Evolutionary conservation across 1,140 invertebrate species (phyloP).

Genomic region (Epicauta chinensis): DNA sequence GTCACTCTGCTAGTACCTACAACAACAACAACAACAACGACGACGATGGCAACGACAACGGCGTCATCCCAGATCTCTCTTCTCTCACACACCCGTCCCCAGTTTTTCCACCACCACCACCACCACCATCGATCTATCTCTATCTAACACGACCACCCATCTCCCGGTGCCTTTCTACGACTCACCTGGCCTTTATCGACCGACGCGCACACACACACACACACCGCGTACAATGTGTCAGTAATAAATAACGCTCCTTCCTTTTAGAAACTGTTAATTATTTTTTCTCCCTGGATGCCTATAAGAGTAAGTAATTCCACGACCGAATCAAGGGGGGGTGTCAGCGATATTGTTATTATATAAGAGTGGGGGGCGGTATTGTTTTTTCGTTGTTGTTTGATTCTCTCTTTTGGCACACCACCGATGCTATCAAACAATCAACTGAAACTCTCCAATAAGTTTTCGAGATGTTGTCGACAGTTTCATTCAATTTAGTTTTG

Average conservation of each 20-base stretch:
- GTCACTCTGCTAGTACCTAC: not conserved
- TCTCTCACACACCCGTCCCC: not conserved
- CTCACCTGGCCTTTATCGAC: constrained; percentile 28
- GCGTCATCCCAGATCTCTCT: constrained; percentile 6
- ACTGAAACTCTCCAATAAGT: too few relatives aligned
- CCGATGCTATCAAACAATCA: too few relatives aligned
- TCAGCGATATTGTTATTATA: too few relatives aligned
- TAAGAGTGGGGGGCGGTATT: too few relatives aligned
- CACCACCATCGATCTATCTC: too few relatives aligned
- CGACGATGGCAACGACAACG: not conserved
- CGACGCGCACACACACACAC: constrained; percentile 8
- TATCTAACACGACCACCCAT: constrained; percentile 1
- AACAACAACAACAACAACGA: too few relatives aligned
- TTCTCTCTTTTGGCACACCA: too few relatives aligned
- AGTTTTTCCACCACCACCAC: not conserved
- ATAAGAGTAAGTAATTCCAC: constrained; percentile 22
- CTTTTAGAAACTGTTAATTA: constrained; percentile 28
- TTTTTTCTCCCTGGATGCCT: constrained; percentile 24
- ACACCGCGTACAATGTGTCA: constrained; percentile 5
- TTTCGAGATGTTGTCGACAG: too few relatives aligned
- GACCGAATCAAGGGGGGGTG: too few relatives aligned
- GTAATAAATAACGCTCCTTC: constrained; percentile 22
- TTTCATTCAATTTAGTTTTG: too few relatives aligned
- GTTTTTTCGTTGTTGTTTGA: too few relatives aligned
- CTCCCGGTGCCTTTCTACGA: constrained; percentile 22